A percentile compares a stretch with the other conserved stretches of the same genome.
phyloP scores from a whole-genome alignment of 1,140 invertebrate species.

The Pseudomyrmex pallidus region DNA sequence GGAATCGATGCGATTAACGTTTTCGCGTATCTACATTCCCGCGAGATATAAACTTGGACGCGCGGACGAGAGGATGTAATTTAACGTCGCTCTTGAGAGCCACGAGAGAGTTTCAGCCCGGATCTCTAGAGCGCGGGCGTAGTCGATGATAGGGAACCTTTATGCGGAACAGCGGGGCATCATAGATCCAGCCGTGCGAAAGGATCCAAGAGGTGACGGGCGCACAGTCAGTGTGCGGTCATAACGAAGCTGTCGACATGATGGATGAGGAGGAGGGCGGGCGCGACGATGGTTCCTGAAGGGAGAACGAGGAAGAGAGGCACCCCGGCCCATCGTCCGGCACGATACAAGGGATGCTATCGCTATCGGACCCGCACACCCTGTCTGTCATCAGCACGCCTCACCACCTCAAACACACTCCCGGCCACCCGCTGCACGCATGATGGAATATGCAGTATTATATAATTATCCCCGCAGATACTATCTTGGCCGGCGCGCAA shows the following conservation, averaged over 20 bases:
- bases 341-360: constrained; percentile 81
- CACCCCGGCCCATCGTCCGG: constrained; percentile 74
- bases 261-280: constrained; percentile 81
- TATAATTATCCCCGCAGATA: constrained; percentile 78
- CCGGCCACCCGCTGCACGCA: constrained; percentile 74
- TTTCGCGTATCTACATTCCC: constrained; percentile 17
- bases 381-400: constrained; percentile 83
- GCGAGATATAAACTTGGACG: constrained; percentile 49
- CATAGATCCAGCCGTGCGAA: constrained; percentile 71
- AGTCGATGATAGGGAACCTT: constrained; percentile 61
- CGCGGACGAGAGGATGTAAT: constrained; percentile 47
- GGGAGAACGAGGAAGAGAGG: constrained; percentile 74
- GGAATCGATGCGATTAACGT: constrained; percentile 25
- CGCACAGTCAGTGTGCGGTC: constrained; percentile 78
- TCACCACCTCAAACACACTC: constrained; percentile 83
- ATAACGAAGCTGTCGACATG: constrained; percentile 84
- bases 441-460: constrained; percentile 79
- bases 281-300: constrained; percentile 76
- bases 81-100: constrained; percentile 52
- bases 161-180: constrained; percentile 63
- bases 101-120: constrained; percentile 58
- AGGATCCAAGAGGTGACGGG: constrained; percentile 66
- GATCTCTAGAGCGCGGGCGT: constrained; percentile 46
- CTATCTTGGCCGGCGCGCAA: constrained; percentile 72
- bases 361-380: constrained; percentile 81